phyloP scores from a whole-genome alignment of 2,888 invertebrate genomes.

The Unio pictorum region DNA sequence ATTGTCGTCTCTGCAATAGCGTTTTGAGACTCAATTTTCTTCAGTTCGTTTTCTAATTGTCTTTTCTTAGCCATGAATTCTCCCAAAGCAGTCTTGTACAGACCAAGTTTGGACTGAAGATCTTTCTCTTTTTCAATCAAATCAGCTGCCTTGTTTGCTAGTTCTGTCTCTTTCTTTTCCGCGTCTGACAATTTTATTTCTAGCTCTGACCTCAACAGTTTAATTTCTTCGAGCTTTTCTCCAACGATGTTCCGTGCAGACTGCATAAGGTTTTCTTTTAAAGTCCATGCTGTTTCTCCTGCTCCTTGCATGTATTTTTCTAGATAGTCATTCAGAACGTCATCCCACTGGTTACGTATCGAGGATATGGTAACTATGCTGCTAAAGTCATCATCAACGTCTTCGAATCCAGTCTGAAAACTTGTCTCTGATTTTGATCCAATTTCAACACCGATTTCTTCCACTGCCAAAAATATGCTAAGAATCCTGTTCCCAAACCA shows the following conservation, averaged over 20 bases:
- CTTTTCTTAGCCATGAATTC: conserved; percentile 29
- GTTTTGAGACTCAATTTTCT: conserved; percentile 32
- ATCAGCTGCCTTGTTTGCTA: conserved; percentile 12
- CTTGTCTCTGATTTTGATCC: background rate
- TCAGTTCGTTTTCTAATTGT: conserved; percentile 35
- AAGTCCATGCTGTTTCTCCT: conserved; percentile 7
- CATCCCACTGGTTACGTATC: conserved; percentile 26
- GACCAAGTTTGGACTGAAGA: conserved; percentile 11
- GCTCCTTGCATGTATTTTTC: conserved; percentile 22
- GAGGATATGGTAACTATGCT: conserved; percentile 32
- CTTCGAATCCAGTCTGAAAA: no score
- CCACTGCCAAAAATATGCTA: conserved; percentile 14
- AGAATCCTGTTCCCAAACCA: conserved; percentile 12
- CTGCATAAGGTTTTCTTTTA: conserved; percentile 14
- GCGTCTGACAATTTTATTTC: conserved; percentile 19
- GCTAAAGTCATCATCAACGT: conserved; percentile 8
- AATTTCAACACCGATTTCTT: conserved; percentile 12
- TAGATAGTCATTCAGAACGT: conserved; percentile 15
- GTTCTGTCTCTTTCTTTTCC: conserved; percentile 14
- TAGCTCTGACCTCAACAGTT: conserved; percentile 15
- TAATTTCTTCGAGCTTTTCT: conserved; percentile 18
- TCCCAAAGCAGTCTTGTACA: conserved; percentile 25
- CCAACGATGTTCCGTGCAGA: conserved; percentile 24
- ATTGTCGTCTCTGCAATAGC: conserved; percentile 41
- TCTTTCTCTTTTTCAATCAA: conserved; percentile 14